Evolutionary conservation across 2,888 invertebrate genomes (phyloP).

Genomic region (Polymixis flavicincta): DNA sequence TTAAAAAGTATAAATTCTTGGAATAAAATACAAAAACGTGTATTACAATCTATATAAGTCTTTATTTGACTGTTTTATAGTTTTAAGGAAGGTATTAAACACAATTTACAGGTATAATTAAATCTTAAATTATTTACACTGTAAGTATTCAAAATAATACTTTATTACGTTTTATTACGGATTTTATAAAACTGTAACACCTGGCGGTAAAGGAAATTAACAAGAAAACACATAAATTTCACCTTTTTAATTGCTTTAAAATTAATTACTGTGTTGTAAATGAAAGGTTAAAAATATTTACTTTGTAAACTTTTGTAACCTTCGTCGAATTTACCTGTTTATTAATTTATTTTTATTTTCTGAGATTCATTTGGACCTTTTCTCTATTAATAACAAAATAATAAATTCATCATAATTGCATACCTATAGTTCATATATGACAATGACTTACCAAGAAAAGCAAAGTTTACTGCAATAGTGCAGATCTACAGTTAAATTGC

Average conservation of each 20-base stretch:
- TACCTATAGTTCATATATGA: no score
- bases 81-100: slow-evolving; percentile 51
- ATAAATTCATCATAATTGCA: no score
- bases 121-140: slow-evolving; percentile 32
- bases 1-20: slow-evolving; percentile 19
- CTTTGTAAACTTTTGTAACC: slow-evolving; percentile 7
- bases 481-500: slow-evolving; percentile 9
- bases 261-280: slow-evolving; percentile 40
- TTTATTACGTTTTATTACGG: slow-evolving; percentile 44
- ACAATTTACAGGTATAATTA: slow-evolving; percentile 56
- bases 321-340: slow-evolving; percentile 7
- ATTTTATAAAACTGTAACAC: slow-evolving; percentile 58
- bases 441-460: background rate
- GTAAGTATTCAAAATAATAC: slow-evolving; percentile 35
- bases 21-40: slow-evolving; percentile 29
- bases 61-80: slow-evolving; percentile 52
- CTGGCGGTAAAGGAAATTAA: slow-evolving; percentile 36
- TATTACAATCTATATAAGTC: slow-evolving; percentile 38
- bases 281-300: slow-evolving; percentile 13
- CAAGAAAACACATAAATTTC: slow-evolving; percentile 40
- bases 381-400: background rate
- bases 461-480: background rate
- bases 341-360: background rate
- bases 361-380: background rate
- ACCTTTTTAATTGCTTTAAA: slow-evolving; percentile 41